These are phyloP conservation scores for Fistularia tabacaria DNA, from an alignment of 2,797 vertebrate species.

Conservation along the genomic window DNA sequence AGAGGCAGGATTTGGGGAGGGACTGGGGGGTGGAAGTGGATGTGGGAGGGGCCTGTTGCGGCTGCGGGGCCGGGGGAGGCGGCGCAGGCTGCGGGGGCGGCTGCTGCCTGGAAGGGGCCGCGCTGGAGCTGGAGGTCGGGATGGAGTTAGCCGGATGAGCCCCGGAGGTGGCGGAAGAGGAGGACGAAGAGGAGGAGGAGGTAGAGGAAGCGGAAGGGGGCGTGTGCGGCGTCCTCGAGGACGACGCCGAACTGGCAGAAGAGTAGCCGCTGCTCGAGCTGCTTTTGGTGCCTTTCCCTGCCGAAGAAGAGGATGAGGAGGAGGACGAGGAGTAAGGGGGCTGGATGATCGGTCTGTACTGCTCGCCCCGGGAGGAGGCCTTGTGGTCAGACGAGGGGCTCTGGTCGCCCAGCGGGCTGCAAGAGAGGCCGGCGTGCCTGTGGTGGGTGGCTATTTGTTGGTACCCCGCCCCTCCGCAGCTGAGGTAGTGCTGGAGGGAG, in stretches of 20 bases:
- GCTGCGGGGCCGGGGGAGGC: conserved; percentile 78
- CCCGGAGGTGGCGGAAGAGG: conserved; percentile 86
- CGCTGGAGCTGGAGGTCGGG: conserved; percentile 72
- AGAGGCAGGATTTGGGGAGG: conserved; percentile 75
- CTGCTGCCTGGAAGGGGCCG: conserved; percentile 79
- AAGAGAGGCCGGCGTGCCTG: conserved; percentile 85
- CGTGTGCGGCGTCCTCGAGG: conserved; percentile 82
- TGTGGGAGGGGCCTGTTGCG: conserved; percentile 68
- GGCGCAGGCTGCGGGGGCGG: conserved; percentile 78
- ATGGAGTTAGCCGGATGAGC: conserved; percentile 75
- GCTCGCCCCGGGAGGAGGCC: conserved; percentile 68
- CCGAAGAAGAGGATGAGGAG: conserved; percentile 72
- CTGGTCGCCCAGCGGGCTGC: conserved; percentile 88
- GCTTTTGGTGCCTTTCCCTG: conserved; percentile 77
- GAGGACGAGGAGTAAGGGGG: conserved; percentile 79
- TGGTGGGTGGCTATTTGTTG: conserved; percentile 83
- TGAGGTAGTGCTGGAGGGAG: conserved; percentile 92
- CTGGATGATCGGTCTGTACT: conserved; percentile 91
- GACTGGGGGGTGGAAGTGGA: conserved; percentile 71
- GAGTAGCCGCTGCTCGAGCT: conserved; percentile 86
- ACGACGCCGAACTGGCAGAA: conserved; percentile 76
- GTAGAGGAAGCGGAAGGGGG: conserved; percentile 80
- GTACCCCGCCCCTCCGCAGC: conserved; percentile 87
- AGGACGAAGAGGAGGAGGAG: conserved; percentile 79
- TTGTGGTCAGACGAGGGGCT: conserved; percentile 82